A percentile compares a stretch with the other conserved stretches of the same genome.
These are phyloP conservation scores for Papilio helenus DNA, from an alignment of 1,140 invertebrate species.

Conservation along the genomic window DNA sequence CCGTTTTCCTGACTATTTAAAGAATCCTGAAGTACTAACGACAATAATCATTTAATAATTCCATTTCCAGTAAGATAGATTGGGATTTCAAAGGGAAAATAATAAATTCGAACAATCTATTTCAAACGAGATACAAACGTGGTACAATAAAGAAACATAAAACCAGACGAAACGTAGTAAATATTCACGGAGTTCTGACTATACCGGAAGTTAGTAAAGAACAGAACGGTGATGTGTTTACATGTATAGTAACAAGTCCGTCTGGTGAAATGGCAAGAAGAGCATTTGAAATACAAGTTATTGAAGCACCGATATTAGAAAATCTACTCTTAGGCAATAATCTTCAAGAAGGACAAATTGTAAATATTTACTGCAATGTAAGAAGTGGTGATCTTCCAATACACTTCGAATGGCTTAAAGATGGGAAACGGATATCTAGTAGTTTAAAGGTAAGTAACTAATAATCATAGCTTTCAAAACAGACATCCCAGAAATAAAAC, in stretches of 20 bases:
- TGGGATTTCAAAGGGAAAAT: slow-evolving; percentile 79
- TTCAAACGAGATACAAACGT: slow-evolving; percentile 70
- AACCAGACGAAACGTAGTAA: slow-evolving; percentile 62
- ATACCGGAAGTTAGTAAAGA: slow-evolving; percentile 89
- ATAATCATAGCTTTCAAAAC: too few relatives aligned
- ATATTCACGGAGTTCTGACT: slow-evolving; percentile 84
- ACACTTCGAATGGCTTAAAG: slow-evolving; percentile 95
- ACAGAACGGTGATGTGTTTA: slow-evolving; percentile 88
- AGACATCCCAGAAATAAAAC: too few relatives aligned
- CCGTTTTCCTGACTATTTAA: too few relatives aligned
- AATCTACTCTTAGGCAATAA: slow-evolving; percentile 83
- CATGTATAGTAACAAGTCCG: slow-evolving; percentile 90
- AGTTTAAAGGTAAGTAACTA: slow-evolving; percentile 84
- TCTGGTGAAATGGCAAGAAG: slow-evolving; percentile 90
- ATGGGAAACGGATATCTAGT: slow-evolving; percentile 88
- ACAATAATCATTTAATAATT: background rate
- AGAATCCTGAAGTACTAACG: too few relatives aligned
- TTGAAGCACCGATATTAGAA: slow-evolving; percentile 89
- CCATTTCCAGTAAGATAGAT: slow-evolving; percentile 77
- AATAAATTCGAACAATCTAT: slow-evolving; percentile 65
- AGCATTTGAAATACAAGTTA: slow-evolving; percentile 87
- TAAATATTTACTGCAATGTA: slow-evolving; percentile 94
- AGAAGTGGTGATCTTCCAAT: slow-evolving; percentile 95
- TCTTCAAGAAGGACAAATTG: slow-evolving; percentile 93
- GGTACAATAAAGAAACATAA: slow-evolving; percentile 52